Evolutionary conservation across 2,888 invertebrate species (phyloP).

Genomic region (Cordylochernes scorpioides): DNA sequence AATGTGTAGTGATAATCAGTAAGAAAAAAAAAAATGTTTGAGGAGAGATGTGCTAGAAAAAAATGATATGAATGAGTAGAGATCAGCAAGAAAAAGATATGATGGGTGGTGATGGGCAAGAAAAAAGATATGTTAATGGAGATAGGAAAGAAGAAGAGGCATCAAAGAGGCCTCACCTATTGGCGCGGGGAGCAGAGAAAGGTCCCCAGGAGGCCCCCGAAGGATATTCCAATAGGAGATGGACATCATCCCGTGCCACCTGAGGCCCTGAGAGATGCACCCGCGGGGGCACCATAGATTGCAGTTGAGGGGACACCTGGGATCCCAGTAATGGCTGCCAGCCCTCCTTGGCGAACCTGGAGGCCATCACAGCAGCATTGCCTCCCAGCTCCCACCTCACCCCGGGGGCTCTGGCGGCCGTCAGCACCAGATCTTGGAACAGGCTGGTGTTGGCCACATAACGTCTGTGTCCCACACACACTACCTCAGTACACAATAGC

Average conservation of each 20-base stretch:
- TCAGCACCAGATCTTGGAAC: too few relatives aligned
- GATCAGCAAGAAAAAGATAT: too few relatives aligned
- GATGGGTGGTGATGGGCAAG: background rate
- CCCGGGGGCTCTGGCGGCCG: too few relatives aligned
- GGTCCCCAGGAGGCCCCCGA: conserved; percentile 47
- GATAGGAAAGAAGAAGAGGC: conserved; percentile 1
- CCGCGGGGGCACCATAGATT: conserved; percentile 16
- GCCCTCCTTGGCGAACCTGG: conserved; percentile 43
- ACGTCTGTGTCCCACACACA: too few relatives aligned
- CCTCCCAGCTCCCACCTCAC: conserved; percentile 46
- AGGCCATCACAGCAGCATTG: conserved; percentile 58
- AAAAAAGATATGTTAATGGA: background rate
- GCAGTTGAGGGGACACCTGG: conserved; percentile 13
- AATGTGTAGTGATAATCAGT: too few relatives aligned
- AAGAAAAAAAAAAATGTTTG: too few relatives aligned
- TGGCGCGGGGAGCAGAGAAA: conserved; percentile 43
- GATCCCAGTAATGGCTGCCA: conserved; percentile 29
- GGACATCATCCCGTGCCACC: conserved; percentile 42
- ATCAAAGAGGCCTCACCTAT: conserved; percentile 28
- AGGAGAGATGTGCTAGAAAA: too few relatives aligned
- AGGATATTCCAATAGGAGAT: conserved; percentile 51
- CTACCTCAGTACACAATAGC: too few relatives aligned
- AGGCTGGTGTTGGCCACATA: too few relatives aligned
- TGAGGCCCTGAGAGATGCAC: conserved; percentile 27
- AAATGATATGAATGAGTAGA: too few relatives aligned